Base-by-base conservation (phyloP, 2,888 invertebrate species). In the Hyposoter dolosus region DNA sequence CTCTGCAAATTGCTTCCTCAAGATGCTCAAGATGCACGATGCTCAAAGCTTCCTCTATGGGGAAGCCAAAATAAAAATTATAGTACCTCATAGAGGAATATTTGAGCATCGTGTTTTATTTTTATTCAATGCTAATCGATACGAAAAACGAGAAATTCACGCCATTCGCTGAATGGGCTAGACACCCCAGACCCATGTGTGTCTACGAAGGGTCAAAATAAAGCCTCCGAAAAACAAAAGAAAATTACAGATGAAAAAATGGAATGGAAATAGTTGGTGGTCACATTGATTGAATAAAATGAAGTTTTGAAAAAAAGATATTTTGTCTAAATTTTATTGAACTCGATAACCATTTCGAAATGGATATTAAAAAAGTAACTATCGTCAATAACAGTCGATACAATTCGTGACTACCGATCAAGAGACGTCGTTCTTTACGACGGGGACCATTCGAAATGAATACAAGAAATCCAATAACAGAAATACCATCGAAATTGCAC, bases 391-490 rank as follows among this genome's bases (percentile, higher is more conserved):
- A 60, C 15, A 15, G 50, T 53, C 71, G 50, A 71, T 50, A 50
- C 19, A 23, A 17, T 47, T 43, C 35, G 23, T 69, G 40, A 71
- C 23, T 50, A 28, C 19, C 50, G 28, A 74, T 53, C 56, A 35
- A 56, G 56, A 35, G 6, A 9, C 50, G 35, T 17, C 50, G 45
- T 15, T 60, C 43, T 60, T 75, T 75, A 60, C 60, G 23, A 50
- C 35, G 66, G 6, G 66, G 65, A 40, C 40, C 1, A 40, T 76
- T n/a, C 50, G 50, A 66, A 81, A 53, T 40, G 53, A 60, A 40
- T 72, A 63, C 65, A 71, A 50, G 63, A 53, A 71, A 72, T 65
- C 72, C 63, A 78, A 77, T 77, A 65, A 72, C 53, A 45, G 60
- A 71, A 71, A 43, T 72, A 65, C 77, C 65, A 32, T 71, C 65